Evolutionary conservation across 1,140 invertebrate species (phyloP).

Genomic region (Hylaeus volcanicus): DNA sequence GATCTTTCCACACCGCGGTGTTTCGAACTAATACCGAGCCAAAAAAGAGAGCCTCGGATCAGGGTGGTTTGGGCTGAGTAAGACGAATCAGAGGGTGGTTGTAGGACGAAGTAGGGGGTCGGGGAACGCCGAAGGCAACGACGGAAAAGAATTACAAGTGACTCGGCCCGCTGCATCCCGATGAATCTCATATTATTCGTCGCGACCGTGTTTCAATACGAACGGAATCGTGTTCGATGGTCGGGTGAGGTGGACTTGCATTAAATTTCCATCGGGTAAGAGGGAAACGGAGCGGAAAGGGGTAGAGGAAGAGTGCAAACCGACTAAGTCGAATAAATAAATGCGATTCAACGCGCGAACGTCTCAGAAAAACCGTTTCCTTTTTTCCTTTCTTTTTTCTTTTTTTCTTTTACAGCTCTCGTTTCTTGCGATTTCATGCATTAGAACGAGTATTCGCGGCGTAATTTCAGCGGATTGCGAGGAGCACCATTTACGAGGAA

Average conservation of each 20-base stretch:
- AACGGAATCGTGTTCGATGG: conserved; percentile 4
- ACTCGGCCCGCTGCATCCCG: conserved; percentile 74
- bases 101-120: conserved; percentile 30
- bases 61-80: conserved; percentile 42
- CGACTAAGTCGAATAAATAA: conserved; percentile 27
- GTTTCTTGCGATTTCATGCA: not conserved
- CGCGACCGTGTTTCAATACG: conserved; percentile 39
- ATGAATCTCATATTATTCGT: conserved; percentile 80
- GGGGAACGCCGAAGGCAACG: conserved; percentile 56
- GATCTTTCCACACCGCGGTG: conserved; percentile 53
- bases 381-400: no score
- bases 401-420: no score
- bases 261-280: conserved; percentile 10
- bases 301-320: not conserved
- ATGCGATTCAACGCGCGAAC: conserved; percentile 13
- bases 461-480: conserved; percentile 17
- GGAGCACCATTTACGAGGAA: conserved; percentile 8
- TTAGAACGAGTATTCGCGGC: not conserved
- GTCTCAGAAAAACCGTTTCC: not conserved
- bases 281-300: not conserved
- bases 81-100: conserved; percentile 27
- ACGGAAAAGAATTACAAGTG: conserved; percentile 80
- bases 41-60: conserved; percentile 69
- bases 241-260: conserved; percentile 23
- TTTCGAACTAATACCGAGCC: conserved; percentile 73